phyloP scores from a whole-genome alignment of 2,797 vertebrate species.

The Sphenodon punctatus region DNA sequence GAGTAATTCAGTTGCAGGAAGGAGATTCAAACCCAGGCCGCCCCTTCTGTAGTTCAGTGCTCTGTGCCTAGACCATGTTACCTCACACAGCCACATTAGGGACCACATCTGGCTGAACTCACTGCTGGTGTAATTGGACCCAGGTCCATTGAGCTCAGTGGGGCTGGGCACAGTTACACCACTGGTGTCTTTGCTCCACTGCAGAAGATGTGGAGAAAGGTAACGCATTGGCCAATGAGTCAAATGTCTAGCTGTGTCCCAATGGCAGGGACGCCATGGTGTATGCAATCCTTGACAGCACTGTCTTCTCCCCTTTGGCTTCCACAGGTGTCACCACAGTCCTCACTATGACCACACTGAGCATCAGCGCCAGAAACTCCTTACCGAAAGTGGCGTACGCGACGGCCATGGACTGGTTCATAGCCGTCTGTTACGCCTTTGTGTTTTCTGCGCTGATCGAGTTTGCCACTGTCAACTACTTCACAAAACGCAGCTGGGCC shows the following conservation, averaged over 20 bases:
- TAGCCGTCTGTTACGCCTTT: constrained; percentile 99
- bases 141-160: not conserved
- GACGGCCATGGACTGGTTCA: constrained; percentile 99
- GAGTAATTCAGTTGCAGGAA: not conserved
- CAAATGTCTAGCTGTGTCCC: not conserved
- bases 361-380: constrained; percentile 99
- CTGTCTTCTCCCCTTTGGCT: constrained; percentile 39
- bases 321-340: constrained; percentile 97
- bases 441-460: constrained; percentile 99
- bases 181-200: not conserved
- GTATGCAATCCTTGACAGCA: not conserved
- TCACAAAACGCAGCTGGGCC: constrained; percentile 99
- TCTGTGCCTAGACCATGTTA: not conserved
- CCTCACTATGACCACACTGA: constrained; percentile 98
- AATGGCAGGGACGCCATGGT: not conserved
- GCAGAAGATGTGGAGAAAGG: not conserved
- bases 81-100: too few species aligned
- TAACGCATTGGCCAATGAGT: not conserved
- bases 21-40: not conserved
- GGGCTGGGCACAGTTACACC: not conserved
- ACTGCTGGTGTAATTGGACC: not conserved
- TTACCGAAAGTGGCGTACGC: constrained; percentile 98
- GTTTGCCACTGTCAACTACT: constrained; percentile 99
- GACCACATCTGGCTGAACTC: not conserved
- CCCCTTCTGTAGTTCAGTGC: not conserved